Conservation (phyloP, 2,113 vertebrate species). For the Urocitellus parryii region DNA sequence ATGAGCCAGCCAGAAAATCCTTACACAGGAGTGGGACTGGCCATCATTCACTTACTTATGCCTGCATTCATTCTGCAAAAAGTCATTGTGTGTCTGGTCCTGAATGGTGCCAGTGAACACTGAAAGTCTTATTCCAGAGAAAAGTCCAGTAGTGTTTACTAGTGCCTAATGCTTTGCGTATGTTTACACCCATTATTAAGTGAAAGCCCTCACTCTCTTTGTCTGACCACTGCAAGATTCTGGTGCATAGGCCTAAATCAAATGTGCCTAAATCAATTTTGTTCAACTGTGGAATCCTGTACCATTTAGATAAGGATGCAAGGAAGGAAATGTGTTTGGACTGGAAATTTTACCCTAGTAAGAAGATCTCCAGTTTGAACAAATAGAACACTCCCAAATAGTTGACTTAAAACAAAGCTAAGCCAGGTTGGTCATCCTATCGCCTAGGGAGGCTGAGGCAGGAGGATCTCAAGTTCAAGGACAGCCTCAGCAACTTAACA, state of each 20-base stretch:
- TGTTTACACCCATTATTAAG: background rate
- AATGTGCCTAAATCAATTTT: background rate
- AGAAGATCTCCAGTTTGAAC: background rate
- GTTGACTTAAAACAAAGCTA: background rate
- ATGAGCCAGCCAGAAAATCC: background rate
- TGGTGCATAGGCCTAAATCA: background rate
- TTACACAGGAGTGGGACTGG: no score
- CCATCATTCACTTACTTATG: background rate
- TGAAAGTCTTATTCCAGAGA: background rate
- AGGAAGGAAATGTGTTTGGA: background rate
- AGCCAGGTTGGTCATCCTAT: no score
- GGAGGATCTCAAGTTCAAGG: no score
- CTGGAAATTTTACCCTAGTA: background rate
- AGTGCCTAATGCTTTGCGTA: accelerated
- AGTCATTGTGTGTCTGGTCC: background rate
- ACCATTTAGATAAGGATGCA: background rate
- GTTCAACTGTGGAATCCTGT: background rate
- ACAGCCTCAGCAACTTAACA: no score
- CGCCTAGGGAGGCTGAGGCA: no score
- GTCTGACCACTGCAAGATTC: background rate
- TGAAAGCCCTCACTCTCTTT: background rate
- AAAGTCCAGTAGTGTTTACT: no score
- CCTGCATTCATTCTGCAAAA: background rate
- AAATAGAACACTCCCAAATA: background rate
- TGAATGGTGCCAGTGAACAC: background rate